Base-by-base conservation (phyloP, 2,797 vertebrate species). In the Enteromius trimaculatus region DNA sequence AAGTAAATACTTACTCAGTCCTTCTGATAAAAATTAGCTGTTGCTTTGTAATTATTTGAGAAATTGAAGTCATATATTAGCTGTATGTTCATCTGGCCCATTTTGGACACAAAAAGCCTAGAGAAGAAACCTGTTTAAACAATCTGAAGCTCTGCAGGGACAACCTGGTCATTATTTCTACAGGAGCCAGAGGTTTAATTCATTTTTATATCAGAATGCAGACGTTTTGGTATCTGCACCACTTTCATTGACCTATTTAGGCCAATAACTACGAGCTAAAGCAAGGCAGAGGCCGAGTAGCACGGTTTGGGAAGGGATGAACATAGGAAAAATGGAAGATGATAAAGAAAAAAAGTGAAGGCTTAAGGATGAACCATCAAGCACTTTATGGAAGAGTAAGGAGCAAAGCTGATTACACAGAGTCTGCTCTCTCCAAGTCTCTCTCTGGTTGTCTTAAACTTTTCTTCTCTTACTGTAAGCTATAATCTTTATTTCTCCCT, bases 321-420 rank as follows among this genome's bases (percentile, higher is more conserved):
- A 64, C 65, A 44, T 19, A 34, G 26, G 47, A 51, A 80, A 65
- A 39, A 74, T 65, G 37, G 17, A 53, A 66, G 42, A 65, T 76
- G 82, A 84, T 75, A 84, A 70, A 68, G 66, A 37, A 29, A 37
- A 47, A 84, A 82, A 85, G 44, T 64, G 53, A 84, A 71, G 55
- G 75, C 47, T 71, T 66, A 53, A 51, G 64, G 77, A 70, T 80
- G 77, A 78, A 80, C 39, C 58, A 58, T 62, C 47, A 42, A 37
- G 84, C 69, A 77, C 55, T 83, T 71, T 55, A 82, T 77, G 79
- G 81, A 65, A 81, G 77, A 55, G 84, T 85, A 68, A 71, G 81
- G 72, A 77, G 72, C 23, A 83, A 80, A 86, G 86, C 78, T 85
- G 84, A 87, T 70, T 82, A 81, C 75, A 79, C 60, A 79, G 87